Evolutionary conservation across 2,888 invertebrate species (phyloP).

Genomic region (Harpalus rubripes): DNA sequence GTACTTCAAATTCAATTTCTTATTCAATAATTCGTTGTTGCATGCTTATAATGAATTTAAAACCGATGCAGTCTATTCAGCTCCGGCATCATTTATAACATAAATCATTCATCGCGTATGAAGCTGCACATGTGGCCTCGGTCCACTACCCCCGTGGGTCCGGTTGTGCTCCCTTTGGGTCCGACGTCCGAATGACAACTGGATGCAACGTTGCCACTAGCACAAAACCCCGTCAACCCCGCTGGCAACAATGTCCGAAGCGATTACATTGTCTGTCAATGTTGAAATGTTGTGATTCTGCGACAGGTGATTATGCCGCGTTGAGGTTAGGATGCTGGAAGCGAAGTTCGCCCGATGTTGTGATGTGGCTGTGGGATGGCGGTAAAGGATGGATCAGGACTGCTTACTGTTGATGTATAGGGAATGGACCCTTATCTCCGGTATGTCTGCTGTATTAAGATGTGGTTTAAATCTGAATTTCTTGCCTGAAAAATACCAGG

Average conservation of each 20-base stretch:
- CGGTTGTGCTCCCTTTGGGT: neutral
- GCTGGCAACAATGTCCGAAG: conserved; percentile 46
- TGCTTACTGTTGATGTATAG: conserved; percentile 46
- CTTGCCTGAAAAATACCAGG: neutral
- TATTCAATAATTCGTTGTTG: too few relatives aligned
- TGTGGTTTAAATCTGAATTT: conserved; percentile 46
- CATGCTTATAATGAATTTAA: too few relatives aligned
- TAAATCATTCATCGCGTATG: neutral
- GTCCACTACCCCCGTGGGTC: neutral
- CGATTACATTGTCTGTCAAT: conserved; percentile 59
- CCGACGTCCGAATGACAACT: conserved; percentile 41
- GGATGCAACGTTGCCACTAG: neutral
- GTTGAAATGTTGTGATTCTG: conserved; percentile 55
- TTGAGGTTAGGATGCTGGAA: conserved; percentile 10
- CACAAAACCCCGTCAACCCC: conserved; percentile 1
- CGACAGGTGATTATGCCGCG: conserved; percentile 51
- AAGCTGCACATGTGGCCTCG: conserved; percentile 4
- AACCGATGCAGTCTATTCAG: too few relatives aligned
- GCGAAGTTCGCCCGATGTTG: neutral
- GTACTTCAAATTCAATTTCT: too few relatives aligned
- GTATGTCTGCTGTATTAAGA: conserved; percentile 34
- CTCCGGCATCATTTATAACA: neutral
- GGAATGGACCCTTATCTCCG: conserved; percentile 34
- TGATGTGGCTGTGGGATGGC: conserved; percentile 19
- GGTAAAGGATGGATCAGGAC: conserved; percentile 3